A percentile compares a stretch with the other conserved stretches of the same genome.
These are phyloP conservation scores for Paralvinella palmiformis DNA, from an alignment of 1,140 invertebrate genomes.

Conservation along the genomic window DNA sequence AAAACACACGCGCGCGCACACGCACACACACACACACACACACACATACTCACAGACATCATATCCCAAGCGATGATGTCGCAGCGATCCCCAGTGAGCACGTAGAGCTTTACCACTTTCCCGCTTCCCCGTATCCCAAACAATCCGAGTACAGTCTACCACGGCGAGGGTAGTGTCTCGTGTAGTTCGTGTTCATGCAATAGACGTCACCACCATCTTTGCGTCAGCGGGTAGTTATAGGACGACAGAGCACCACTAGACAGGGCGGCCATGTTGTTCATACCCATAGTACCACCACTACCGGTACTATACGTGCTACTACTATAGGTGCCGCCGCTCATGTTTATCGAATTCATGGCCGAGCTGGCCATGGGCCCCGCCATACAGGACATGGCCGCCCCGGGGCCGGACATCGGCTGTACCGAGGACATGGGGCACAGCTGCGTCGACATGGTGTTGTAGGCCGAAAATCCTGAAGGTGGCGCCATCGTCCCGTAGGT, in stretches of 20 bases:
- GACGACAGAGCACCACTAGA: slow-evolving; percentile 49
- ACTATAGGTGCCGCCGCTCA: slow-evolving; percentile 37
- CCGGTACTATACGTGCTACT: slow-evolving; percentile 35
- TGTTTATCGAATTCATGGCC: slow-evolving; percentile 13
- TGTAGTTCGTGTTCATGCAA: background rate
- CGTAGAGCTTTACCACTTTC: too few relatives aligned
- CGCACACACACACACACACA: too few relatives aligned
- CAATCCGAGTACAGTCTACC: too few relatives aligned
- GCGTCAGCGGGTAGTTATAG: slow-evolving; percentile 52
- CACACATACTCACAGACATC: too few relatives aligned
- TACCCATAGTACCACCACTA: slow-evolving; percentile 25
- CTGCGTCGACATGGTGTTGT: slow-evolving; percentile 7
- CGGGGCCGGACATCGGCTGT: background rate
- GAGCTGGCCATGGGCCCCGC: background rate
- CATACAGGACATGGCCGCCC: slow-evolving; percentile 8
- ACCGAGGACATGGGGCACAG: slow-evolving; percentile 11
- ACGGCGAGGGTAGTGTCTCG: too few relatives aligned
- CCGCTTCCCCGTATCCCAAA: too few relatives aligned
- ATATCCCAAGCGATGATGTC: too few relatives aligned
- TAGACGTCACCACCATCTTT: slow-evolving; percentile 39
- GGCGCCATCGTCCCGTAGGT: background rate
- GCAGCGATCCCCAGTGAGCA: too few relatives aligned
- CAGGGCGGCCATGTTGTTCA: slow-evolving; percentile 34
- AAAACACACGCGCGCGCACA: too few relatives aligned
- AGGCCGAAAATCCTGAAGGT: background rate